Evolutionary conservation across 2,888 invertebrate species (phyloP).

Genomic region (Melinaea menophilus): DNA sequence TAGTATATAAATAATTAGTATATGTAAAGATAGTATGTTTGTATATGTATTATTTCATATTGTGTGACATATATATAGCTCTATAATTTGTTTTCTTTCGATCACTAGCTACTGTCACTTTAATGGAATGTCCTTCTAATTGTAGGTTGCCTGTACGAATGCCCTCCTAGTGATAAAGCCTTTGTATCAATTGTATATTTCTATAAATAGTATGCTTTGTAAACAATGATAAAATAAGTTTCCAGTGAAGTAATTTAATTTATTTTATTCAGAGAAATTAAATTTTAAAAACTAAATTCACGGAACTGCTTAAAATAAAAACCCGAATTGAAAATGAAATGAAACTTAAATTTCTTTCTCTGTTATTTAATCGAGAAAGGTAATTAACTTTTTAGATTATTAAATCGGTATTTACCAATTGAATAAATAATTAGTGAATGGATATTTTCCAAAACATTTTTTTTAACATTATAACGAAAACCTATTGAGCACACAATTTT

Average conservation of each 20-base stretch:
- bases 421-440: too few species aligned
- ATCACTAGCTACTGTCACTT: too few species aligned
- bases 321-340: constrained; percentile 29
- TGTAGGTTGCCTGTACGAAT: too few species aligned
- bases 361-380: neutral
- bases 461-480: constrained; percentile 27
- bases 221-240: neutral
- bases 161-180: too few species aligned
- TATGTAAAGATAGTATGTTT: too few species aligned
- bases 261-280: too few species aligned
- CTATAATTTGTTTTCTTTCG: too few species aligned
- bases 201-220: neutral
- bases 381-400: constrained; percentile 12
- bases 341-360: constrained; percentile 27
- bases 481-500: constrained; percentile 23
- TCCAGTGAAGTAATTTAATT: too few species aligned
- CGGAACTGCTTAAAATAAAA: constrained; percentile 16
- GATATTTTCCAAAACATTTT: constrained; percentile 16
- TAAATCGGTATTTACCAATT: neutral
- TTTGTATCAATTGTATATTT: neutral
- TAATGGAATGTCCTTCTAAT: too few species aligned
- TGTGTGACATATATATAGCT: too few species aligned
- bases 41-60: too few species aligned
- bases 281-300: neutral
- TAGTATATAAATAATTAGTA: too few species aligned